A percentile compares a stretch with the other conserved stretches of the same genome.
Conservation (phyloP, 64 coral and sea anemone genomes). For the Orbicella faveolata region DNA sequence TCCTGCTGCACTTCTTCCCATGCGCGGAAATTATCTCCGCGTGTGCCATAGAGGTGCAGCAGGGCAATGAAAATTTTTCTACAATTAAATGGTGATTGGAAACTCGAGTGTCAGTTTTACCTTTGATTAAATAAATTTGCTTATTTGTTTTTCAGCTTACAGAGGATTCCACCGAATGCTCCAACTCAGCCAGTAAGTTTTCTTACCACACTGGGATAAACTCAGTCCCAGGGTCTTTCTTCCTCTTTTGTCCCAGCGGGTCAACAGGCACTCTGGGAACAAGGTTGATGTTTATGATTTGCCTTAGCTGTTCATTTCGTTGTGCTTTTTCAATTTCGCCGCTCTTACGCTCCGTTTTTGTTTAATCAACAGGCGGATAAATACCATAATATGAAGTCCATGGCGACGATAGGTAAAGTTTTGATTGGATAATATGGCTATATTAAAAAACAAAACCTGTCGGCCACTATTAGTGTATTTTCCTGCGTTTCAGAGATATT, state of each 20-base stretch:
- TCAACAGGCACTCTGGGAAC: not conserved
- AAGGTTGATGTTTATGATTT: not conserved
- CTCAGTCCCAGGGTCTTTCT: not conserved
- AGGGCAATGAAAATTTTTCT: too few relatives aligned
- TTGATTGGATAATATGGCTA: not conserved
- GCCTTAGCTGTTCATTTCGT: not conserved
- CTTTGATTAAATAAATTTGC: not conserved
- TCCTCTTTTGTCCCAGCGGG: not conserved
- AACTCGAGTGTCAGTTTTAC: too few relatives aligned
- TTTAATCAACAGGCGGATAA: conserved; percentile 1
- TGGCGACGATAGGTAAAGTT: conserved; percentile 29
- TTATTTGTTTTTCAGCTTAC: conserved; percentile 20
- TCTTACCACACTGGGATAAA: not conserved
- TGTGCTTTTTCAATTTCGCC: not conserved
- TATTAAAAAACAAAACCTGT: too few relatives aligned
- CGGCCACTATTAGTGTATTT: too few relatives aligned
- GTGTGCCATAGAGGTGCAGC: too few relatives aligned
- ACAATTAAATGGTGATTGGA: too few relatives aligned
- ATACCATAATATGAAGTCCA: conserved; percentile 34
- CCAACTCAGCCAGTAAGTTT: conserved; percentile 13
- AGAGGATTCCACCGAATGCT: conserved; percentile 11
- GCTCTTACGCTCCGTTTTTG: not conserved
- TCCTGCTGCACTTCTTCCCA: too few relatives aligned
- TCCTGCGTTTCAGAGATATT: too few relatives aligned
- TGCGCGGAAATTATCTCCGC: too few relatives aligned